Base-by-base conservation (phyloP, 2,888 invertebrate genomes). In the Drosophila falleni region DNA sequence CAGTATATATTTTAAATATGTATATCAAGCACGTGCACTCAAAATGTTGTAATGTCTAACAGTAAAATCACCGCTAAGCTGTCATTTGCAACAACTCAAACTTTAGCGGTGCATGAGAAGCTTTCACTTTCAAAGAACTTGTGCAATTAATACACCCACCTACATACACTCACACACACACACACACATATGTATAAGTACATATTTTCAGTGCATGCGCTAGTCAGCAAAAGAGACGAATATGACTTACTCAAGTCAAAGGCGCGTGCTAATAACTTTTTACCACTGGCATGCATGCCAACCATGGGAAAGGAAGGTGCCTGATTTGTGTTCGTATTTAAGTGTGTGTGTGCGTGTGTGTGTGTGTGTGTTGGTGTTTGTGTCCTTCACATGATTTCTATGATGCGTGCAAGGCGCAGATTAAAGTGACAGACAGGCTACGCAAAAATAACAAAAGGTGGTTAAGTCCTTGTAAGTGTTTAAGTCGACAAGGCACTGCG, bases 401-500 rank as follows among this genome's bases (percentile, higher is more conserved):
- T 56, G 59, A 61, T 88, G 89, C 89, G 84, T 89, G 89, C 66
- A 65, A 70, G 69, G 68, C 62, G 35, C 68, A 86, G 84, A 89
- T 84, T 84, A 88, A 84, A 89, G 87, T 84, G 84, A 84, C 84
- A 84, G 84, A 71, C 84, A 82, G 83, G 80, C 71, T 82, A 84
- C 83, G 89, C 75, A 88, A 67, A 77, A 83, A 78, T 84, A 89
- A 90, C 78, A 89, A 87, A 80, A 78, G 84, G 74, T 78, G 81
- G 78, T 78, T 87, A 89, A 90, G 81, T 83, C 89, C 89, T 89
- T 86, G 90, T 90, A 90, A 90, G 81, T 90, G 87, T 87, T 89
- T 89, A 86, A 90, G 86, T 78, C 85, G 90, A 84, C 86, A 87
- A 87, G 80, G 80, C 73, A 74, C 39, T 39, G 19, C 42, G 39